Evolutionary conservation across 1,140 invertebrate species (phyloP).

Genomic region (Agrypnia vestita): DNA sequence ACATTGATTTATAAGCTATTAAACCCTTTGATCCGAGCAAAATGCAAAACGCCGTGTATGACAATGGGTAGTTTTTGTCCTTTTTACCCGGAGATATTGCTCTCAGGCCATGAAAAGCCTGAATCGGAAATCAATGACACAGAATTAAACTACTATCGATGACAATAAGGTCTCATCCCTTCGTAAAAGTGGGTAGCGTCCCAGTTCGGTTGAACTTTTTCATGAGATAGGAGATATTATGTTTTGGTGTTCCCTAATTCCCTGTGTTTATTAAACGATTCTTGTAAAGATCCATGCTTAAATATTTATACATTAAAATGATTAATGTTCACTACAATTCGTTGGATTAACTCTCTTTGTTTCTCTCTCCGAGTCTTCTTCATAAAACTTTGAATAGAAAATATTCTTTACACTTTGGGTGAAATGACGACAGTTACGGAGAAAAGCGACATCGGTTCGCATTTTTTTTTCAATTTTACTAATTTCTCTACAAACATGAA

Average conservation of each 20-base stretch:
- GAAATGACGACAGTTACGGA: too few relatives aligned
- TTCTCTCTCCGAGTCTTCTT: too few relatives aligned
- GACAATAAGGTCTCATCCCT: slow-evolving; percentile 54
- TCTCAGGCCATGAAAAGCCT: slow-evolving; percentile 52
- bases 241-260: too few relatives aligned
- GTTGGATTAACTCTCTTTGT: too few relatives aligned
- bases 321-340: too few relatives aligned
- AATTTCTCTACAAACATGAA: too few relatives aligned
- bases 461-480: too few relatives aligned
- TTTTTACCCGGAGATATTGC: slow-evolving; percentile 46
- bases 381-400: too few relatives aligned
- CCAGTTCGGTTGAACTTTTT: slow-evolving; percentile 21
- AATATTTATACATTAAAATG: too few relatives aligned
- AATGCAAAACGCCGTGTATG: slow-evolving; percentile 53
- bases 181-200: slow-evolving; percentile 32
- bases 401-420: too few relatives aligned
- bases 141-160: slow-evolving; percentile 60
- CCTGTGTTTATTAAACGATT: too few relatives aligned
- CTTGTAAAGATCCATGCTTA: background rate
- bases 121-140: slow-evolving; percentile 61
- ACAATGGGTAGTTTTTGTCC: slow-evolving; percentile 51
- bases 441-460: too few relatives aligned
- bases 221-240: background rate
- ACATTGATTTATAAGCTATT: slow-evolving; percentile 62
- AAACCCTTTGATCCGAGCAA: slow-evolving; percentile 57